A percentile compares a stretch with the other conserved stretches of the same genome.
Evolutionary conservation across 2,113 vertebrate genomes (phyloP).

Genomic region (Sclerurus mexicanus): DNA sequence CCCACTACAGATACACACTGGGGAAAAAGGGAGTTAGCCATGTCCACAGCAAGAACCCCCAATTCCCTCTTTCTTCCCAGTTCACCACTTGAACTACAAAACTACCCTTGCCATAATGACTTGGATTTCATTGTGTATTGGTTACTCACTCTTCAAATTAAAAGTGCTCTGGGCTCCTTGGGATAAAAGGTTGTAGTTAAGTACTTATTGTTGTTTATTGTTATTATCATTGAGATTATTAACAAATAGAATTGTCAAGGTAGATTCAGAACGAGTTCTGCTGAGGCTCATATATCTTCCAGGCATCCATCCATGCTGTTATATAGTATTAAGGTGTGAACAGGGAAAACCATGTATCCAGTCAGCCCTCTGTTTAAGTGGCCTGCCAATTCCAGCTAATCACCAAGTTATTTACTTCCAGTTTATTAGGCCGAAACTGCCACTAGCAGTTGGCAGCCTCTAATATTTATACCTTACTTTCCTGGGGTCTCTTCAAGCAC

Average conservation of each 20-base stretch:
- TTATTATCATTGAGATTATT: conserved; percentile 18
- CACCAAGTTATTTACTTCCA: conserved; percentile 73
- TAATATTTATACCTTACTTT: conserved; percentile 76
- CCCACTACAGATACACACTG: background rate
- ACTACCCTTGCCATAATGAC: background rate
- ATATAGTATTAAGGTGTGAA: background rate
- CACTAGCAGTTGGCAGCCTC: conserved; percentile 68
- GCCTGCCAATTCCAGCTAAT: conserved; percentile 74
- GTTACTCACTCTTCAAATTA: background rate
- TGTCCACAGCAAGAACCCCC: background rate
- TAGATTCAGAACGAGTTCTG: conserved; percentile 26
- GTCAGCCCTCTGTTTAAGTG: conserved; percentile 14
- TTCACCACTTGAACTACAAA: background rate
- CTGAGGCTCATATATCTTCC: conserved; percentile 3
- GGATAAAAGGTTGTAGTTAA: background rate
- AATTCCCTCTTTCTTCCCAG: background rate
- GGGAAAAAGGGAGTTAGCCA: background rate
- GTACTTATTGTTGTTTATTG: background rate
- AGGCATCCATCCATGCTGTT: conserved; percentile 14
- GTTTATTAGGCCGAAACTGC: conserved; percentile 83
- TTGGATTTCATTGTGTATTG: background rate
- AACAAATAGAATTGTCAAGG: background rate
- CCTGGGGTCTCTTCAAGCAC: conserved; percentile 73
- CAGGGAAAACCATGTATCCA: conserved; percentile 3
- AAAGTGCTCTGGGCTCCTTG: background rate